Base-by-base conservation (phyloP, 2,797 vertebrate species). In the Neostethus bicornis region DNA sequence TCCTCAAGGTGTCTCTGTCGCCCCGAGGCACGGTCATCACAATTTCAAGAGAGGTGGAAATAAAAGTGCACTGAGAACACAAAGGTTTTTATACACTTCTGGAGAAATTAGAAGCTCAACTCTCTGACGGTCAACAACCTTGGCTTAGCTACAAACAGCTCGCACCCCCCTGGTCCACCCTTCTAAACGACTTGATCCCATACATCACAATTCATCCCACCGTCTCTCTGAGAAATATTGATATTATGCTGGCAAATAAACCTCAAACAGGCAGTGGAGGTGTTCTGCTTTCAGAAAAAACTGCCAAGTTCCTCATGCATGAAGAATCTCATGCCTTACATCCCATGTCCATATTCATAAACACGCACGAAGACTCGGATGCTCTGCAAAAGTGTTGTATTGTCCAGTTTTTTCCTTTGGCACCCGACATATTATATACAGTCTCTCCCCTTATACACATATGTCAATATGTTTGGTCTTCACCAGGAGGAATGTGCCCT, bases 1-100 rank as follows among this genome's bases (percentile, higher is more conserved):
- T 92, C 90, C 90, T 91, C 88, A 85, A 92, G 91, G 91, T 91
- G 90, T 87, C 80, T 91, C 87, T 91, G 84, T 90, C 78, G 91
- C 91, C 91, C 87, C 76, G 77, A 90, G 90, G 90, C 89, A 88
- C 73, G 85, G 90, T 81, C 90, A 91, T 92, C 92, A 92, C 89
- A 84, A 88, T 87, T 91, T 87, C 89, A 79, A 84, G 83, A 87
- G 88, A 88, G 89, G 81, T 86, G 86, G 83, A 89, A 88, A 90
- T 89, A 78, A 89, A 90, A 91, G 90, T 82, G 80, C 66, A 53
- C 61, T 42, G 61, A 82, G 86, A 90, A 91, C 91, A 92, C 87
- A 92, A 92, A 89, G 87, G 86, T 79, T 90, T 90, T 87, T 89
- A 86, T 86, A 85, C 90, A 87, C 85, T 89, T 91, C 84, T 90